Evolutionary conservation across 2,113 vertebrate genomes (phyloP).

Genomic region (Zosterops borbonicus): DNA sequence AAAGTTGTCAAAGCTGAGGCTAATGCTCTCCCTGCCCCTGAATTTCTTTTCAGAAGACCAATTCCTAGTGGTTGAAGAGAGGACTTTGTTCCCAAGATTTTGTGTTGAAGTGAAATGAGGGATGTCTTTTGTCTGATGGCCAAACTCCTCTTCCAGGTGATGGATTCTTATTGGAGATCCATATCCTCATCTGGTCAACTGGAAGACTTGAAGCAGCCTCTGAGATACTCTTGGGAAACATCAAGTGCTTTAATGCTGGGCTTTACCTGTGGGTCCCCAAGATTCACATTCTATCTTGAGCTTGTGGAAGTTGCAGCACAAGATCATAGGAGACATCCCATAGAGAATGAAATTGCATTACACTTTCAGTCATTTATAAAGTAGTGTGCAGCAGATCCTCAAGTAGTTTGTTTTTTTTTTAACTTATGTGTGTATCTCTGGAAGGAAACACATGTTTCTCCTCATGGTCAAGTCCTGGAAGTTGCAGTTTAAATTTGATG

Average conservation of each 20-base stretch:
- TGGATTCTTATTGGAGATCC: not conserved
- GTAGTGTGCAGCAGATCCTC: not conserved
- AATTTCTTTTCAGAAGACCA: not conserved
- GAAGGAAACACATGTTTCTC: conserved; percentile 61
- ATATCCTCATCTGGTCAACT: not conserved
- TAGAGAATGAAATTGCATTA: not conserved
- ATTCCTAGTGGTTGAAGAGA: not conserved
- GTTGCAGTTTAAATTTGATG: conserved; percentile 61
- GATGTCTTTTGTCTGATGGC: not conserved
- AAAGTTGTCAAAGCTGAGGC: not conserved
- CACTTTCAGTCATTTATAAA: not conserved
- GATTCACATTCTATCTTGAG: not conserved
- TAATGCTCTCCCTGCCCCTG: rapidly evolving
- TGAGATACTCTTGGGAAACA: not conserved
- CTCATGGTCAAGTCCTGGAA: conserved; percentile 33
- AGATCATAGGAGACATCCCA: not conserved
- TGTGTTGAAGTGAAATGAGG: not conserved
- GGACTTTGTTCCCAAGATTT: not conserved
- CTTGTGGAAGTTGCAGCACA: not conserved
- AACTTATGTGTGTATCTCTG: not conserved
- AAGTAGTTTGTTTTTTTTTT: not conserved
- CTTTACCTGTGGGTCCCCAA: not conserved
- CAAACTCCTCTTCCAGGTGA: not conserved
- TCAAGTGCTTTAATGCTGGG: not conserved
- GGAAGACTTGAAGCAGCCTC: not conserved